These are phyloP conservation scores for Suncus etruscus DNA, from an alignment of 2,113 vertebrate species.

Conservation along the genomic window DNA sequence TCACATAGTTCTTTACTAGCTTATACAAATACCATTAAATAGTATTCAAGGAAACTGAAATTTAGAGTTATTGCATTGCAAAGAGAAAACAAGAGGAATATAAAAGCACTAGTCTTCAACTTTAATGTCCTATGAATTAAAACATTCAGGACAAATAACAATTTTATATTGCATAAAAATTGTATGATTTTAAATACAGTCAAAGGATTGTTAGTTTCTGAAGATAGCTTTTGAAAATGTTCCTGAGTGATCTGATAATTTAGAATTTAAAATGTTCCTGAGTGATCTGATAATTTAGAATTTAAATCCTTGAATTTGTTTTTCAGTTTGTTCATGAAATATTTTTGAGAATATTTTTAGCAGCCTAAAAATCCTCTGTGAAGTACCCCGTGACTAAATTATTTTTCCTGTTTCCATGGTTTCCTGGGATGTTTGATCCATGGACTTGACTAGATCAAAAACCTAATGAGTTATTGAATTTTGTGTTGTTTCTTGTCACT, in stretches of 20 bases:
- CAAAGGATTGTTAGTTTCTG: background rate
- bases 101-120: background rate
- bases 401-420: slow-evolving; percentile 34
- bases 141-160: background rate
- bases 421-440: slow-evolving; percentile 38
- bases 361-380: background rate
- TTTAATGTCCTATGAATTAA: background rate
- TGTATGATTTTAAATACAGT: background rate
- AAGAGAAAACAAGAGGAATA: background rate
- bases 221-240: slow-evolving; percentile 12
- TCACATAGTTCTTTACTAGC: background rate
- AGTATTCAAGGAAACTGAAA: slow-evolving; percentile 27
- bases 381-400: background rate
- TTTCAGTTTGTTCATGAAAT: background rate
- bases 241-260: background rate
- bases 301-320: background rate
- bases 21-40: background rate
- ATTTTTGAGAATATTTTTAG: slow-evolving; percentile 23
- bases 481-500: background rate
- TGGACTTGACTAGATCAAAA: background rate
- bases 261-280: slow-evolving; percentile 51
- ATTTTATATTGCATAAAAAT: background rate
- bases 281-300: background rate
- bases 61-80: background rate
- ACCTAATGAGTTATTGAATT: background rate